phyloP scores from a whole-genome alignment of 2,888 invertebrate species.

The Apoda limacodes region DNA sequence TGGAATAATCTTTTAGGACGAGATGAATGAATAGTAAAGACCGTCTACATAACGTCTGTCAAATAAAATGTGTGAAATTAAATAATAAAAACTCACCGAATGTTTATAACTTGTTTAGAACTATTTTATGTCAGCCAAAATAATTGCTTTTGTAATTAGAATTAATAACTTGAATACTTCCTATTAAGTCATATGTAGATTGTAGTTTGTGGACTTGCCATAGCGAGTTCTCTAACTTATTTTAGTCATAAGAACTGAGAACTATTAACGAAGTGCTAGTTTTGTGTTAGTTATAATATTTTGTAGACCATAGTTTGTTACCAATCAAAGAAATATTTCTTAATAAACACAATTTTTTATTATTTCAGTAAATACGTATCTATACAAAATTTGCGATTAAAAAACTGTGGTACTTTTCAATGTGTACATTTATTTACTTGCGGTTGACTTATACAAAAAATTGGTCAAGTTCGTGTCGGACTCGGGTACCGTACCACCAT shows the following conservation, averaged over 20 bases:
- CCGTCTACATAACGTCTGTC: too few species aligned
- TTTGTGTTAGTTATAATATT: conserved; percentile 21
- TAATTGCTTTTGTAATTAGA: background rate
- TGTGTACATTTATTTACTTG: too few species aligned
- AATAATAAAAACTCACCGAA: background rate
- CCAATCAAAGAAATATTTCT: conserved; percentile 23
- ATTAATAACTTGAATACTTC: background rate
- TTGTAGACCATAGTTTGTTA: conserved; percentile 35
- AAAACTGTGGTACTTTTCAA: too few species aligned
- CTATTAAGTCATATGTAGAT: too few species aligned
- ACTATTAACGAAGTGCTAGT: conserved; percentile 21
- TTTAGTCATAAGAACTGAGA: conserved; percentile 31
- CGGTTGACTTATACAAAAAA: too few species aligned
- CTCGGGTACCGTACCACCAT: too few species aligned
- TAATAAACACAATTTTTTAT: conserved; percentile 1
- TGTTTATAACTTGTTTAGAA: background rate
- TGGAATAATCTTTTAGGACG: too few species aligned
- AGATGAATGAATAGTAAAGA: too few species aligned
- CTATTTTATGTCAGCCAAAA: background rate
- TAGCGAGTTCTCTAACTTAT: conserved; percentile 43
- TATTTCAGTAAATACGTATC: background rate
- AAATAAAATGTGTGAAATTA: too few species aligned
- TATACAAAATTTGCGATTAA: background rate
- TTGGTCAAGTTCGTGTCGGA: too few species aligned
- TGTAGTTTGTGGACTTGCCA: conserved; percentile 23